phyloP scores from a whole-genome alignment of 2,888 invertebrate species.

The Hedychridium roseum region DNA sequence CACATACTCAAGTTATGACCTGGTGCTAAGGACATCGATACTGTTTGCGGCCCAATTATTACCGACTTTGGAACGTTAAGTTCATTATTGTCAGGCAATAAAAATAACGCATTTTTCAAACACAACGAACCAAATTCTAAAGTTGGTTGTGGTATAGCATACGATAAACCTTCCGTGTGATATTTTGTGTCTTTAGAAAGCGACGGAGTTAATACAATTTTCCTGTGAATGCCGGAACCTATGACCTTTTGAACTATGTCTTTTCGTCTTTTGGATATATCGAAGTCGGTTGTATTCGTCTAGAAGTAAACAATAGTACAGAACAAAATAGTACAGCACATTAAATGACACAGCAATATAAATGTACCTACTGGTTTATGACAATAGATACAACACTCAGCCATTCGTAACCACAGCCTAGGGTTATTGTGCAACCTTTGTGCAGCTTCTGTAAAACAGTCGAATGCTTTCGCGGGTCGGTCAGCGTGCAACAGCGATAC shows the following conservation, averaged over 20 bases:
- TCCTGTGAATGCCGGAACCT: conserved; percentile 70
- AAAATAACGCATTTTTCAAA: conserved; percentile 81
- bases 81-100: conserved; percentile 67
- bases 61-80: conserved; percentile 39
- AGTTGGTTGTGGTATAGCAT: conserved; percentile 86
- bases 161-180: conserved; percentile 74
- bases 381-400: conserved; percentile 88
- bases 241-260: conserved; percentile 70
- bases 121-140: conserved; percentile 91
- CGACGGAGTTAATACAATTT: conserved; percentile 69
- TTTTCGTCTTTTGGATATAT: conserved; percentile 68
- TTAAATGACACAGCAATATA: not conserved
- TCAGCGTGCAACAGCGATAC: conserved; percentile 83
- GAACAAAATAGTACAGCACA: not conserved
- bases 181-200: conserved; percentile 68
- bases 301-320: conserved; percentile 56
- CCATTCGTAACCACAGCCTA: conserved; percentile 89
- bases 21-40: conserved; percentile 44
- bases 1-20: conserved; percentile 35
- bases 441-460: conserved; percentile 86
- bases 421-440: conserved; percentile 88
- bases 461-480: conserved; percentile 86
- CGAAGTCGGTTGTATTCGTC: conserved; percentile 72
- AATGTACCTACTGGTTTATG: conserved; percentile 68
- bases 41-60: conserved; percentile 37